Percentiles rank a stretch among this genome's conserved stretches.
Evolutionary conservation across 2,797 vertebrate genomes (phyloP).

Genomic region (Sylvilagus floridanus): DNA sequence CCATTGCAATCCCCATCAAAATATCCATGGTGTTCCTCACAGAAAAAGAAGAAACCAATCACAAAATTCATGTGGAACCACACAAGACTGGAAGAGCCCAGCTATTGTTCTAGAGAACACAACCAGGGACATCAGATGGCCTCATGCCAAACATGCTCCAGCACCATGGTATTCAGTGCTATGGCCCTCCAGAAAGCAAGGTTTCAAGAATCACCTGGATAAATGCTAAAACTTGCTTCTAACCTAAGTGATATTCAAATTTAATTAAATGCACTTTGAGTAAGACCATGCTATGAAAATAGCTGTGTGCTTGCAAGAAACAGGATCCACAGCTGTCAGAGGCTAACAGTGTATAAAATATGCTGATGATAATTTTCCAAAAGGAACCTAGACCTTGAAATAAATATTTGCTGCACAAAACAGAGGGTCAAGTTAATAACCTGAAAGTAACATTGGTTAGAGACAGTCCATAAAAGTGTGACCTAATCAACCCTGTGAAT

Average conservation of each 20-base stretch:
- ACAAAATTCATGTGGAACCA: too few relatives aligned
- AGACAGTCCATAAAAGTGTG: not conserved
- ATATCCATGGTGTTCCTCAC: too few relatives aligned
- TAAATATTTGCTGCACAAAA: conserved; percentile 11
- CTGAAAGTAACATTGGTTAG: conserved; percentile 46
- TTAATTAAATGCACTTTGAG: conserved; percentile 46
- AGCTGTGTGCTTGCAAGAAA: not conserved
- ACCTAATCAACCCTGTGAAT: not conserved
- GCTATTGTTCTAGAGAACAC: too few relatives aligned
- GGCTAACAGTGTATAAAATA: conserved; percentile 13
- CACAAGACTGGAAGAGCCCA: too few relatives aligned
- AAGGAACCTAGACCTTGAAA: not conserved
- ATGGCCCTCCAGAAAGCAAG: not conserved
- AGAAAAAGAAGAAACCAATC: too few relatives aligned
- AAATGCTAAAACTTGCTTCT: conserved; percentile 23
- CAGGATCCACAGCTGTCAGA: not conserved
- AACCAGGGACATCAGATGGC: too few relatives aligned
- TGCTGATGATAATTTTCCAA: not conserved
- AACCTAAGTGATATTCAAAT: conserved; percentile 13
- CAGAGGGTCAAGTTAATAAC: conserved; percentile 2
- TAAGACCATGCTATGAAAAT: conserved; percentile 15
- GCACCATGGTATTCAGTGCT: too few relatives aligned
- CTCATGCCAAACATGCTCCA: too few relatives aligned
- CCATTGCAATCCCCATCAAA: too few relatives aligned
- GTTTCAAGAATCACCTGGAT: not conserved